These are phyloP conservation scores for Callorhinus ursinus DNA, from an alignment of 2,113 vertebrate genomes.

Conservation along the genomic window DNA sequence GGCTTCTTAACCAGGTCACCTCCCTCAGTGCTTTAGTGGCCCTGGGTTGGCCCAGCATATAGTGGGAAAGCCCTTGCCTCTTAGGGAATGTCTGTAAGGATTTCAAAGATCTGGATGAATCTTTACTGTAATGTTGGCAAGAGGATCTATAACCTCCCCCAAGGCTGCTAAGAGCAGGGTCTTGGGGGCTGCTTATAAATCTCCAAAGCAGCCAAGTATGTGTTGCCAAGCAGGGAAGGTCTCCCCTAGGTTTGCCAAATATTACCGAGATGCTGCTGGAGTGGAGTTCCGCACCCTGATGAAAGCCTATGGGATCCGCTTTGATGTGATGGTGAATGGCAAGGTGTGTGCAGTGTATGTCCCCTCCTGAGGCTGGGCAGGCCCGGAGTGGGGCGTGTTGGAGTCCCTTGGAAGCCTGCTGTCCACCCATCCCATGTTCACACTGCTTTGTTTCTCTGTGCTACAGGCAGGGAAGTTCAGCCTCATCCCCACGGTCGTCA, in stretches of 20 bases:
- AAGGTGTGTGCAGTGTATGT: conserved; percentile 85
- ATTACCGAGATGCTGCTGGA: conserved; percentile 89
- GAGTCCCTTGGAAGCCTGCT: background rate
- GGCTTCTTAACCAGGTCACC: background rate
- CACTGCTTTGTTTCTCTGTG: background rate
- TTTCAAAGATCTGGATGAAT: background rate
- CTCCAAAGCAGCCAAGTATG: background rate
- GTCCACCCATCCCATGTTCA: background rate
- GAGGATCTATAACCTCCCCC: background rate
- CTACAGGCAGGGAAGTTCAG: conserved; percentile 96
- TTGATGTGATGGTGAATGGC: conserved; percentile 96
- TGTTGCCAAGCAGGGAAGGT: background rate
- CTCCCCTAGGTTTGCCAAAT: conserved; percentile 91
- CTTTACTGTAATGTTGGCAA: background rate
- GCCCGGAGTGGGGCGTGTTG: background rate
- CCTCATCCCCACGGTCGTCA: conserved; percentile 95
- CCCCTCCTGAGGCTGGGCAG: background rate
- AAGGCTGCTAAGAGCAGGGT: background rate
- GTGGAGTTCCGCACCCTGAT: conserved; percentile 91
- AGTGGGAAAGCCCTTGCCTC: background rate
- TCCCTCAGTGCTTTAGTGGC: background rate
- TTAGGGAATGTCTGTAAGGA: background rate
- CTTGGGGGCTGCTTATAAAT: background rate
- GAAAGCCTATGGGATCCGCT: conserved; percentile 97
- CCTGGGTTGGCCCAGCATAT: background rate